Evolutionary conservation across 1,140 invertebrate genomes (phyloP), one percentile per base, ranked within the genome.

Genomic region (Berghia stephanieae): DNA sequence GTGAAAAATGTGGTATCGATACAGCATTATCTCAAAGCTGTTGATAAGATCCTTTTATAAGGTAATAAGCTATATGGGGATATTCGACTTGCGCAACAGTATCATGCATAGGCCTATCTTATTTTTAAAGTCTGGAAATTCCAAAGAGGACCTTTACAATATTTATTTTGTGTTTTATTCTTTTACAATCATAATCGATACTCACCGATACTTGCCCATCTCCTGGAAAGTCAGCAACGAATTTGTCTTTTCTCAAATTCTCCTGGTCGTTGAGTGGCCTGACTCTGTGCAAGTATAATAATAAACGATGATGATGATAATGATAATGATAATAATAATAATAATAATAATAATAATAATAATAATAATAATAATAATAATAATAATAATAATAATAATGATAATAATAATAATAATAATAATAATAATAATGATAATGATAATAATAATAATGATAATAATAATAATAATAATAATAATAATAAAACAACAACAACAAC

Each of bases 191-290:
- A 34, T 10, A 60, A 21, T n/a, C 2, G 3, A 24, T 63, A 52
- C 78, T 78, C 80, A 88, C 86, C 81, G 81, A 79, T 40, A 86
- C 75, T 75, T 82, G 80, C 16, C 86, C 86, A 38, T 83, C 80
- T 27, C 86, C 87, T 68, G 86, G 84, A 73, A 86, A 87, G 1
- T 79, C 76, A 16, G 78, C 77, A n/a, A 77, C 74, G 70, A 82
- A 81, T 18, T 69, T 71, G 77, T 88, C 87, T 67, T 81, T 84
- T 78, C 84, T 83, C 18, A 68, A 75, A 13, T 67, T 78, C 44
- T 88, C 87, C 44, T 83, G 80, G 10, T 67, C 71, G 75, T 86
- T 88, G 18, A 86, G 70, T 36, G 86, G 86, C 46, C 87, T 74
- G 27, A 88, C 84, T 78, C 87, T 88, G 83, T 18, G 82, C 10